Evolutionary conservation across 2,797 vertebrate genomes (phyloP), one percentile per base, ranked within the genome.

Genomic region (Champsocephalus esox): DNA sequence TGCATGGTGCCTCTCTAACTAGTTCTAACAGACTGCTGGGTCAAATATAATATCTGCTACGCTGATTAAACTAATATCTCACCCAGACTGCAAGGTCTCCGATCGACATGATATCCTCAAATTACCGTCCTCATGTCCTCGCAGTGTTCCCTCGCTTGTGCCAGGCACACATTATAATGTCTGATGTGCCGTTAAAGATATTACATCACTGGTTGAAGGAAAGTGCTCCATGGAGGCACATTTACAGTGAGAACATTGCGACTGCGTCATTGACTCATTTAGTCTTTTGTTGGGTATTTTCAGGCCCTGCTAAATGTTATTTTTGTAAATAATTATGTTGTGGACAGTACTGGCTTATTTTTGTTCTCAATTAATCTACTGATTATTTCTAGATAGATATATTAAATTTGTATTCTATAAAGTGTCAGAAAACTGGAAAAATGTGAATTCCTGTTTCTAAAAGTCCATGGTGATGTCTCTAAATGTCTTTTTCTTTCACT

Each of bases 1-100:
- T 16, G 34, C 17, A 54, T 34, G 8, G 34, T 58, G n/a, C 17
- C 11, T 63, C 54, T 68, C 9, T 70, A 65, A 65, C 66, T 50
- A 38, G 56, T 4, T 5, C n/a, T 14, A 63, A 74, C 66, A 77
- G 56, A 60, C 48, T 43, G 48, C 38, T 38, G 46, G 62, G 65
- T 74, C 62, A 56, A 55, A 70, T 63, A 72, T 49, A 74, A 49
- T 60, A 73, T 56, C 61, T 75, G 19, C 59, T 77, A 83, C 21
- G 59, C 73, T 75, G 68, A 79, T 63, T 73, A 45, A 12, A 48
- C 43, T 51, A 8, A 68, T 65, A 54, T 62, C 52, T 50, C 60
- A 14, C 55, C 41, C 14, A 75, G 58, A 65, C 50, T 28, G 45
- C 38, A 46, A 43, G 19, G 56, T 55, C 21, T 58, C 49, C 24